phyloP scores from a whole-genome alignment of 2,797 vertebrate species.

The Eupleurogrammus muticus region DNA sequence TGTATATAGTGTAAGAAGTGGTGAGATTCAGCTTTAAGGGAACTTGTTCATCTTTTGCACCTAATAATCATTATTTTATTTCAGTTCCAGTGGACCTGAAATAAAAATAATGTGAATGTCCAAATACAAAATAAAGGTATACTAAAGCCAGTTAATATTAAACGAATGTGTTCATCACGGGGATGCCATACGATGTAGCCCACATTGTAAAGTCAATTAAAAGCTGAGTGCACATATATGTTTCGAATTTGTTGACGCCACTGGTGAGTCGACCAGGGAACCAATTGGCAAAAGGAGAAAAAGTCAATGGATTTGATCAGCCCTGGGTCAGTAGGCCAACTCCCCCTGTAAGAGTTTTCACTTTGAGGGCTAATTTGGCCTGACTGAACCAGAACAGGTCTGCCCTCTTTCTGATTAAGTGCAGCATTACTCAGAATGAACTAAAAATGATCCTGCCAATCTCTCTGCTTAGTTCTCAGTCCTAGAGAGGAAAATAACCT shows the following conservation, averaged over 20 bases:
- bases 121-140: neutral
- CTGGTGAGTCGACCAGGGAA: slow-evolving; percentile 30
- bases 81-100: neutral
- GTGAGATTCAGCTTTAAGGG: neutral
- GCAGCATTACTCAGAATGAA: slow-evolving; percentile 44
- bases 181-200: neutral
- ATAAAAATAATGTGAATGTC: neutral
- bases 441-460: slow-evolving; percentile 54
- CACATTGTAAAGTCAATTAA: neutral
- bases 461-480: slow-evolving; percentile 38
- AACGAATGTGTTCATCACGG: neutral
- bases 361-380: slow-evolving; percentile 67
- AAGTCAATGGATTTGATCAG: slow-evolving; percentile 22
- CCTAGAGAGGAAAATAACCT: neutral
- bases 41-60: neutral
- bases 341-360: slow-evolving; percentile 54
- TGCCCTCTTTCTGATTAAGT: slow-evolving; percentile 66
- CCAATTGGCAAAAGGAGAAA: slow-evolving; percentile 27
- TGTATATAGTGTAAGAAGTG: too few relatives aligned
- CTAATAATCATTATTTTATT: neutral
- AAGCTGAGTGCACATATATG: neutral
- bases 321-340: slow-evolving; percentile 52
- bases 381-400: slow-evolving; percentile 54
- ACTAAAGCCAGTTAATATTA: neutral
- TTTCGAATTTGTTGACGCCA: slow-evolving; percentile 30